Evolutionary conservation across 2,888 invertebrate genomes (phyloP), one percentile per base, ranked within the genome.

Genomic region (Phalera bucephala): DNA sequence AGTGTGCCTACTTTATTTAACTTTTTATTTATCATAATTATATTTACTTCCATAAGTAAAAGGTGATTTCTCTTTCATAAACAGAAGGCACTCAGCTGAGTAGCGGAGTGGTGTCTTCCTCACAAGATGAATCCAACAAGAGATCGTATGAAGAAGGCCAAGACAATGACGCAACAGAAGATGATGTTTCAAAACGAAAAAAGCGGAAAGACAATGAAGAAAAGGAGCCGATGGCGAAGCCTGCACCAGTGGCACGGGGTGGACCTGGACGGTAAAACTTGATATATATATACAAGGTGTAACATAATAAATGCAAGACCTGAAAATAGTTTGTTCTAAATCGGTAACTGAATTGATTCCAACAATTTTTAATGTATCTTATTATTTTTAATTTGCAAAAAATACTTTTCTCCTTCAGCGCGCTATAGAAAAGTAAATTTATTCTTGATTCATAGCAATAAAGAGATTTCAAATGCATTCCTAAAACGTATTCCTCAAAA

Each of bases 151-250:
- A 92, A 22, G 93, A 93, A 19, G 76, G 66, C 37, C 93, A 93
- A 11, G 89, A 83, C 31, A 69, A 78, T 9, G 92, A 92, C 6
- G 83, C 91, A 2, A 60, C 63, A 3, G 86, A 90, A 17, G 96
- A 96, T 52, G 94, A 94, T 9, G 93, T 94, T 34, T 91, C 89
- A 22, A 93, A 93, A 51, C 91, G 93, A 35, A 95, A 95, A 72
- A 93, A 95, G 74, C 91, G 93, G n/a, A 95, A 95, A 70, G 95
- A 95, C 33, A 91, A 91, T 19, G 91, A 93, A 45, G 87, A 85
- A 36, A 78, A 89, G 48, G 93, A 93, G 81, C 90, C 92, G 42
- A 77, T 81, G 82, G 88, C 90, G 64, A 86, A 84, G 69, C 78
- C 86, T 67, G 88, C 79, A 35, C 75, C 80, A 41, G 82, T 81